Percentiles rank a stretch among this genome's conserved stretches.
These are phyloP conservation scores for Neria commutata DNA, from an alignment of 2,888 invertebrate genomes.

Conservation along the genomic window DNA sequence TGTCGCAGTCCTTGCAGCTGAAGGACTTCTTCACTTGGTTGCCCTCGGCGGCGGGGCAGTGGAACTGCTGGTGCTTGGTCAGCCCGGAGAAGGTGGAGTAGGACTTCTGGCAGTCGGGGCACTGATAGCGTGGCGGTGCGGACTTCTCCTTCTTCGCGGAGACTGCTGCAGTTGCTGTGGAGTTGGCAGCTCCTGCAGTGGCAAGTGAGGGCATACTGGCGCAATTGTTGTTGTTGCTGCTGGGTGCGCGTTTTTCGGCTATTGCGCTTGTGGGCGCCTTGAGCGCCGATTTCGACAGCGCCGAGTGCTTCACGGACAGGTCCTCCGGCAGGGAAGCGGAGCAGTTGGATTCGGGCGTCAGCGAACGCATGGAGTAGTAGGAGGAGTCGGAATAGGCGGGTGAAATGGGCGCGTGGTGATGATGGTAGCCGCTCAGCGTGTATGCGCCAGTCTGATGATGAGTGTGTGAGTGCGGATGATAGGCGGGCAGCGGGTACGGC, in stretches of 20 bases:
- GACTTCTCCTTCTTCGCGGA: constrained; percentile 60
- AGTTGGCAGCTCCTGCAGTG: constrained; percentile 27
- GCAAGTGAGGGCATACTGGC: constrained; percentile 17
- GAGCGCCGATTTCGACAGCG: constrained; percentile 11
- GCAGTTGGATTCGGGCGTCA: constrained; percentile 59
- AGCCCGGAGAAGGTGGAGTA: constrained; percentile 96
- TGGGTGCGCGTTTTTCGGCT: constrained; percentile 6
- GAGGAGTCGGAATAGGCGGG: constrained; percentile 62
- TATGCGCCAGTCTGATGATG: constrained; percentile 28
- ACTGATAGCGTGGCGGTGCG: constrained; percentile 78
- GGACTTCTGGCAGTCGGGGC: constrained; percentile 91
- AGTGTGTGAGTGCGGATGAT: constrained; percentile 36
- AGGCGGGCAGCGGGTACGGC: constrained; percentile 44
- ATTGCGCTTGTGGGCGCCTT: constrained; percentile 1
- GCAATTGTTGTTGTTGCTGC: constrained; percentile 10
- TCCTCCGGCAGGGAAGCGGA: constrained; percentile 59
- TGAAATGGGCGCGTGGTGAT: constrained; percentile 58
- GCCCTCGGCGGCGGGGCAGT: constrained; percentile 86
- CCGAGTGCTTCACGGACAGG: constrained; percentile 56
- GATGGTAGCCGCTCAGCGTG: constrained; percentile 35
- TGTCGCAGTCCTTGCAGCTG: constrained; percentile 95
- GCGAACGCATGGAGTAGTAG: constrained; percentile 59
- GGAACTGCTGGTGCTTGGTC: constrained; percentile 96
- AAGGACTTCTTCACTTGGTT: constrained; percentile 89
- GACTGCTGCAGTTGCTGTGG: constrained; percentile 40